phyloP scores from a whole-genome alignment of 2,888 invertebrate species.

The Ormyrus labotus region DNA sequence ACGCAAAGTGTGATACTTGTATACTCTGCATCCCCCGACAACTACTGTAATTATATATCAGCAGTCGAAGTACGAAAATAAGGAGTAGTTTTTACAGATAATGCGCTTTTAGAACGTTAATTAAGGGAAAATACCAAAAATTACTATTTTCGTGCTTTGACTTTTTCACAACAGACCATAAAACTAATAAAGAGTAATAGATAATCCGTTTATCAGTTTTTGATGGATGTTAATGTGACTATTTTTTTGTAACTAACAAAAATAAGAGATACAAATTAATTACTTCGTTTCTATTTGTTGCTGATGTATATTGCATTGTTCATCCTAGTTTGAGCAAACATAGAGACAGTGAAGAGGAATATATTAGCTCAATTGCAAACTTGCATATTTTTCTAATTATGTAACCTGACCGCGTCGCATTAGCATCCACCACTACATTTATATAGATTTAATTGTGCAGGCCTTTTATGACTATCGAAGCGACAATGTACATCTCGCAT shows the following conservation, averaged over 20 bases:
- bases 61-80: slow-evolving; percentile 56
- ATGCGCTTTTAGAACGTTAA: slow-evolving; percentile 50
- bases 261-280: slow-evolving; percentile 6
- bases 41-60: slow-evolving; percentile 54
- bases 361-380: slow-evolving; percentile 9
- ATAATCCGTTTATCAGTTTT: slow-evolving; percentile 28
- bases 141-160: slow-evolving; percentile 56
- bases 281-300: slow-evolving; percentile 7
- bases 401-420: slow-evolving; percentile 20
- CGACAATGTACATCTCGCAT: slow-evolving; percentile 53
- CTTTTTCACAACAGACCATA: slow-evolving; percentile 41
- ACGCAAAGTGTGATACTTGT: slow-evolving; percentile 56
- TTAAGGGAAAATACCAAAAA: slow-evolving; percentile 35
- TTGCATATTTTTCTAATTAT: slow-evolving; percentile 50
- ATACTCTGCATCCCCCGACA: slow-evolving; percentile 51
- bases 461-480: slow-evolving; percentile 52
- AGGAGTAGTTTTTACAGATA: slow-evolving; percentile 50
- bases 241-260: background rate
- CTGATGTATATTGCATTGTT: slow-evolving; percentile 34
- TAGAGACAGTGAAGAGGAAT: slow-evolving; percentile 6
- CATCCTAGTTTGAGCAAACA: slow-evolving; percentile 29
- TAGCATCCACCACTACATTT: slow-evolving; percentile 44
- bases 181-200: slow-evolving; percentile 25
- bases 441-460: slow-evolving; percentile 47
- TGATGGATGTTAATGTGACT: slow-evolving; percentile 47